A percentile compares a stretch with the other conserved stretches of the same genome.
Evolutionary conservation across 2,888 invertebrate genomes (phyloP).

Genomic region (Catocala nupta): DNA sequence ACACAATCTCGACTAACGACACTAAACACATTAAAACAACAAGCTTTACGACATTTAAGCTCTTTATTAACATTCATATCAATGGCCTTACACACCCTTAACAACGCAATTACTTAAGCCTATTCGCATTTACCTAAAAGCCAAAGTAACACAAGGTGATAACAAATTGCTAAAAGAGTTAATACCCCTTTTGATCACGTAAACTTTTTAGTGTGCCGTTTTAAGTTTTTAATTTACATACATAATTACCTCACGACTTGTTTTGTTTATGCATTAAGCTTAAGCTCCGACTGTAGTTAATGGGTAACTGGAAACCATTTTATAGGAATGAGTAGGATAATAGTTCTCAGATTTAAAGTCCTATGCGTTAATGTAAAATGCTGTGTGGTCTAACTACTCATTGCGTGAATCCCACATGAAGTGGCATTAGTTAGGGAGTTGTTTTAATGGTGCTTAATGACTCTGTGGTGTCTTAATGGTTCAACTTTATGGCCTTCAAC

Average conservation of each 20-base stretch:
- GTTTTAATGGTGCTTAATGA: no score
- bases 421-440: no score
- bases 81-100: slow-evolving; percentile 6
- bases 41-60: slow-evolving; percentile 17
- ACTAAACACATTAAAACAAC: not conserved
- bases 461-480: no score
- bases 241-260: slow-evolving; percentile 59
- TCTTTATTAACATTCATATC: slow-evolving; percentile 4
- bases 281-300: slow-evolving; percentile 10
- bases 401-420: no score
- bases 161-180: slow-evolving; percentile 46
- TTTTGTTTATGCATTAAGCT: slow-evolving; percentile 36
- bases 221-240: slow-evolving; percentile 45
- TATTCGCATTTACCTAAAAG: slow-evolving; percentile 13
- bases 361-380: not conserved
- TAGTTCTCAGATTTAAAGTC: slow-evolving; percentile 7
- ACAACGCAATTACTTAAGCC: not conserved
- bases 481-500: no score
- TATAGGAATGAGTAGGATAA: slow-evolving; percentile 13
- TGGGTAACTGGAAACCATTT: slow-evolving; percentile 16
- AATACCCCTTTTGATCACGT: slow-evolving; percentile 49
- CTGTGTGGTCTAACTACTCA: slow-evolving; percentile 6
- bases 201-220: slow-evolving; percentile 38
- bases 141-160: slow-evolving; percentile 43
- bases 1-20: not conserved